Conservation (phyloP, 2,888 invertebrate genomes). For the Pediacus dermestoides region DNA sequence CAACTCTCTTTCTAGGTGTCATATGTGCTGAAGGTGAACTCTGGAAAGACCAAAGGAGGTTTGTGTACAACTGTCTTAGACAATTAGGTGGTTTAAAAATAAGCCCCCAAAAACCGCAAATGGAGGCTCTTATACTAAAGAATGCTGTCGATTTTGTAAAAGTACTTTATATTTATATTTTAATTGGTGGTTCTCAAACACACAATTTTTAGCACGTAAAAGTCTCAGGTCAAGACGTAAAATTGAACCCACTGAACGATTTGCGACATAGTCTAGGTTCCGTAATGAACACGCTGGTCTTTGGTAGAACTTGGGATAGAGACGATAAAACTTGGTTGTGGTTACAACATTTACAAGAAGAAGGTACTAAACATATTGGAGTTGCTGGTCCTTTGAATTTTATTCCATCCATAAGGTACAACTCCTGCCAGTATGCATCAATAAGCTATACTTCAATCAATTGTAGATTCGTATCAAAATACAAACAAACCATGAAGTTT, state of each 20-base stretch:
- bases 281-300: conserved; percentile 71
- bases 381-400: conserved; percentile 82
- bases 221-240: neutral
- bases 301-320: conserved; percentile 67
- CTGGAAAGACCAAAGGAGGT: conserved; percentile 80
- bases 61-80: conserved; percentile 68
- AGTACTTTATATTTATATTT: conserved; percentile 42
- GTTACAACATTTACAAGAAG: conserved; percentile 74
- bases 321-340: conserved; percentile 74
- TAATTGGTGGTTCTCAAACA: conserved; percentile 2
- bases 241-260: neutral
- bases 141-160: conserved; percentile 61
- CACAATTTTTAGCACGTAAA: neutral
- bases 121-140: conserved; percentile 63
- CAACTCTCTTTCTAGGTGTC: conserved; percentile 57
- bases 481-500: conserved; percentile 60
- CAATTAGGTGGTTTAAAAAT: conserved; percentile 70
- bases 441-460: conserved; percentile 1
- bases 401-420: conserved; percentile 59
- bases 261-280: conserved; percentile 76
- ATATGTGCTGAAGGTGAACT: conserved; percentile 77
- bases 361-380: conserved; percentile 78
- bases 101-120: conserved; percentile 54
- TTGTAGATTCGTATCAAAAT: conserved; percentile 61
- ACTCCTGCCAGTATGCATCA: neutral